A percentile compares a stretch with the other conserved stretches of the same genome.
Evolutionary conservation across 1,140 invertebrate genomes (phyloP).

Genomic region (Centruroides vittatus): DNA sequence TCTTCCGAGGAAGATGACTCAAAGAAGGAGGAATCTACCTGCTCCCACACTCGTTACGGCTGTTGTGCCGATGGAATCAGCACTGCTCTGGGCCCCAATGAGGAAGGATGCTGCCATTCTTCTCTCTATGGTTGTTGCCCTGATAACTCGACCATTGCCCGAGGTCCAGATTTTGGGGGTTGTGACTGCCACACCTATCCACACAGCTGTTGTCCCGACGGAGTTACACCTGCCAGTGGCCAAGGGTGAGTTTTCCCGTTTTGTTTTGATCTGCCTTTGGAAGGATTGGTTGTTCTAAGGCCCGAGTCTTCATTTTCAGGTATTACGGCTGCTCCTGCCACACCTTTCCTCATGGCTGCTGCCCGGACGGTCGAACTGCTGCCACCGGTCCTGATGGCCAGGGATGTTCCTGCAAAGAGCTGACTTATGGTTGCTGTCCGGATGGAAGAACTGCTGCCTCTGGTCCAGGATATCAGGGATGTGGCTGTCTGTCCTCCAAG

Average conservation of each 20-base stretch:
- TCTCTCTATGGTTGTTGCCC: conserved; percentile 59
- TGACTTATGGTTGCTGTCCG: conserved; percentile 73
- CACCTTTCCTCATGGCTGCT: conserved; percentile 61
- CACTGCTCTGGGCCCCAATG: conserved; percentile 60
- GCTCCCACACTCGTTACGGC: conserved; percentile 18
- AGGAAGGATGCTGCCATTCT: conserved; percentile 38
- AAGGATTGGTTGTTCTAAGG: conserved; percentile 31
- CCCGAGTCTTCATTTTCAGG: too few relatives aligned
- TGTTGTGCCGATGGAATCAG: conserved; percentile 82
- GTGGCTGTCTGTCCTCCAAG: conserved; percentile 25
- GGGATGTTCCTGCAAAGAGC: conserved; percentile 62
- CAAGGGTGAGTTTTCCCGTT: conserved; percentile 20
- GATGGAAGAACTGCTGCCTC: conserved; percentile 62
- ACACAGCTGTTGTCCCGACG: conserved; percentile 83
- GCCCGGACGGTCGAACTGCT: conserved; percentile 51
- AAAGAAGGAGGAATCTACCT: conserved; percentile 15
- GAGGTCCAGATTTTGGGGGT: conserved; percentile 29
- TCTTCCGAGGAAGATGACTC: conserved; percentile 18
- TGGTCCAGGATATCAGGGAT: conserved; percentile 63
- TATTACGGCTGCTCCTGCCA: conserved; percentile 55
- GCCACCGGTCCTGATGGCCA: conserved; percentile 47
- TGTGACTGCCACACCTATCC: conserved; percentile 9
- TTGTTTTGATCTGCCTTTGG: conserved; percentile 39
- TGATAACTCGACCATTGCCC: conserved; percentile 68
- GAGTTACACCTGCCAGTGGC: conserved; percentile 50